Evolutionary conservation across 2,888 invertebrate genomes (phyloP), one percentile per base, ranked within the genome.

Genomic region (Drosophila planitibia): DNA sequence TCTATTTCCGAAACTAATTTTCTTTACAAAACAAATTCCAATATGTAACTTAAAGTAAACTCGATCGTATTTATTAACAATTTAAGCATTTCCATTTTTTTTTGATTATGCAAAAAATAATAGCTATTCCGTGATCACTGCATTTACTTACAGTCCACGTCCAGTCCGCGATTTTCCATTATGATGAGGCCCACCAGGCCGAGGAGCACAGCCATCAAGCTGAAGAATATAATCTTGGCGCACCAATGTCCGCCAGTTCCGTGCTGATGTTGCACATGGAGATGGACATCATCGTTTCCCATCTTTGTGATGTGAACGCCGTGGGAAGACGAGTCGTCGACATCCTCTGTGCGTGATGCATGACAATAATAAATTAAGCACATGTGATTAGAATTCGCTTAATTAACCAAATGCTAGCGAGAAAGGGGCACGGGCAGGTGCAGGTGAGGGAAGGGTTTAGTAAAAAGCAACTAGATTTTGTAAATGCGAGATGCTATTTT

Each of bases 171-270:
- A 92, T 97, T 96, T 94, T 97, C 97, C 70, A 96, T 93, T 85
- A 97, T 96, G 73, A 97, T 97, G 61, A 97, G 93, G 70, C 96
- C 97, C 91, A 97, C 95, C 69, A 97, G 95, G 55, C 96, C 95
- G 71, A 96, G 93, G 39, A 97, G 94, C 65, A 96, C 95, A 58
- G 96, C 96, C 81, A 97, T 94, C 33, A 97, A 93, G 2, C 95
- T 94, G 91, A 97, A 97, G 93, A 97, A 97, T 86, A 97, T 95
- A 66, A 97, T 94, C 94, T 97, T 97, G 41, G 97, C 97, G 93
- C 97, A 97, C 95, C 97, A 96, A 91, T 97, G 97, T 39, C 97
- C 97, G 52, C 97, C 97, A 22, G 97, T 96, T 53, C 95, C 95
- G 83, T 95, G 95, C 51, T 97, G 97, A 82, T 96, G 96, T 59